Evolutionary conservation across 2,888 invertebrate genomes (phyloP).

Genomic region (Lasius fuliginosus): DNA sequence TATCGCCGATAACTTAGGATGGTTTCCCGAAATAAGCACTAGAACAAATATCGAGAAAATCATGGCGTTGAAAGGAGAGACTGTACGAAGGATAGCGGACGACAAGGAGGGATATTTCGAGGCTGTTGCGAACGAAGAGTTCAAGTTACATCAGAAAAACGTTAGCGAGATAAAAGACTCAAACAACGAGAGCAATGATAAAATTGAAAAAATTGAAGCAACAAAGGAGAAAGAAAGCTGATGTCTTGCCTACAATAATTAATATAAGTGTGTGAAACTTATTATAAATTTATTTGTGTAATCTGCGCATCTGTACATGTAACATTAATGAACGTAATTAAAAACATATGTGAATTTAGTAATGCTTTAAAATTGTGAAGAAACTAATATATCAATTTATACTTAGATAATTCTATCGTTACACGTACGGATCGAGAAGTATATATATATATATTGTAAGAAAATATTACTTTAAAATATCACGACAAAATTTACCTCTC

Average conservation of each 20-base stretch:
- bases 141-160: not conserved
- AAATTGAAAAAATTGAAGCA: not conserved
- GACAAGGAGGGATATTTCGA: constrained; percentile 87
- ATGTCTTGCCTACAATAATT: constrained; percentile 7
- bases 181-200: not conserved
- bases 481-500: not conserved
- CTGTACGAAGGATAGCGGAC: constrained; percentile 88
- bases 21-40: constrained; percentile 94
- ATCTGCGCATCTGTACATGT: constrained; percentile 37
- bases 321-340: not conserved
- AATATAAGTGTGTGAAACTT: not conserved
- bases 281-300: constrained; percentile 67
- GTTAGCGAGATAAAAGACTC: not conserved
- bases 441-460: not conserved
- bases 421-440: not conserved
- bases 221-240: not conserved
- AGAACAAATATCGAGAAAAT: constrained; percentile 96
- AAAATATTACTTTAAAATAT: constrained; percentile 8
- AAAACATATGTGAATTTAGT: not conserved
- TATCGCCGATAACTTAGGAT: constrained; percentile 98
- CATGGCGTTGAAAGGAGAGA: constrained; percentile 95
- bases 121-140: constrained; percentile 68
- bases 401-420: not conserved
- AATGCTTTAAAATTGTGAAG: not conserved
- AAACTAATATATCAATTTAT: constrained; percentile 9